Base-by-base conservation (phyloP, 2,113 vertebrate species). In the Motacilla alba region DNA sequence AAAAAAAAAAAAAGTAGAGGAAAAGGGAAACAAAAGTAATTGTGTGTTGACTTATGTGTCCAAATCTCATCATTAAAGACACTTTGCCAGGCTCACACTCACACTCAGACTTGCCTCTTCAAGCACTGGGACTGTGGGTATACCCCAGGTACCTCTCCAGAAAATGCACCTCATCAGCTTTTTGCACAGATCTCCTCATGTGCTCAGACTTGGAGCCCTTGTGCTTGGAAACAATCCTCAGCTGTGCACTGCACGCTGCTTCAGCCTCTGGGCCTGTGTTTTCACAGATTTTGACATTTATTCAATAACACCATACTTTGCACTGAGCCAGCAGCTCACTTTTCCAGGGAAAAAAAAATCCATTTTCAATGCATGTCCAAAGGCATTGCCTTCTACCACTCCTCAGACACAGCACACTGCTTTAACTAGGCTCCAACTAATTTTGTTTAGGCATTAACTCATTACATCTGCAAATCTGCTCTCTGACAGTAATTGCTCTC, bases 401-500 rank as follows among this genome's bases (percentile, higher is more conserved):
- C 66, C 76, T 86, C 73, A 78, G 68, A 63, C 30, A 53, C n/a
- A 83, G 83, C 33, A 20, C 2, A 1, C 41, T 70, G 60, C 72
- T 81, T 78, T 90, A 86, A 78, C 64, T 33, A 50, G 59, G 68
- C 56, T 94, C 69, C 75, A 77, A 74, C 87, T 92, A 35, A 95
- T 93, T 93, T 84, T 84, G 69, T 89, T 90, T 49, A 58, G 66
- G n/a, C 53, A 84, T 84, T 89, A 95, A 89, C 83, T 94, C 53
- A 76, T 92, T 91, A 58, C 41, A 41, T 83, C 64, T 84, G 74
- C 75, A 90, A 35, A 94, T 79, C 44, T 72, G 60, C 89, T 86
- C 76, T 49, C 52, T 77, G 75, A 13, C 94, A 93, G 76, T 92
- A 96, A 95, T 93, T 94, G 60, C 68, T 87, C 82, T 64, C 60